phyloP scores from a whole-genome alignment of 2,888 invertebrate genomes.

The Lobophora halterata region DNA sequence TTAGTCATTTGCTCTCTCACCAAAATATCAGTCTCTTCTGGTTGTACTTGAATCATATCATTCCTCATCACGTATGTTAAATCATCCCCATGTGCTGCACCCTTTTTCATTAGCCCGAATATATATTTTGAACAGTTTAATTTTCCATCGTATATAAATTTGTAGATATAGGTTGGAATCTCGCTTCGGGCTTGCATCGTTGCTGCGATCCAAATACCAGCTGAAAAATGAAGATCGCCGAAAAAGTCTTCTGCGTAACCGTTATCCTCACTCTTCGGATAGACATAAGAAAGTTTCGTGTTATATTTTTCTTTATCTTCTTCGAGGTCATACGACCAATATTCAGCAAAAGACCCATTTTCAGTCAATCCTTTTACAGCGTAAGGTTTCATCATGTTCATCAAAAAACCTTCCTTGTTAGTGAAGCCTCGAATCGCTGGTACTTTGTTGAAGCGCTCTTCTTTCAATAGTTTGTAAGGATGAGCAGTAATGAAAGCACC shows the following conservation, averaged over 20 bases:
- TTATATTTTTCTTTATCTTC: conserved; percentile 31
- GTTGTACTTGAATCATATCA: conserved; percentile 9
- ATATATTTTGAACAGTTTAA: conserved; percentile 37
- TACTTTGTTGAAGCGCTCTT: conserved; percentile 55
- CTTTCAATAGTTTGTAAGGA: conserved; percentile 61
- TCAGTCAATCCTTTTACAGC: no score
- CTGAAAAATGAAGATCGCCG: conserved; percentile 46
- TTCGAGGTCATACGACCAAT: conserved; percentile 37
- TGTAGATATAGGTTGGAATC: conserved; percentile 44
- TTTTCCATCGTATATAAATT: conserved; percentile 49
- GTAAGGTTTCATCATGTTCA: conserved; percentile 39
- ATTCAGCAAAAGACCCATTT: no score
- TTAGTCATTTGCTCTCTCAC: conserved; percentile 40
- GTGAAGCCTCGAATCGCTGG: conserved; percentile 74
- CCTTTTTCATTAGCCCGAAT: conserved; percentile 36
- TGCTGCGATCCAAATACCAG: conserved; percentile 43
- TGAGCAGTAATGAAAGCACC: conserved; percentile 41
- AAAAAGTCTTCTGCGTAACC: conserved; percentile 46
- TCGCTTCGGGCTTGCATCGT: conserved; percentile 33
- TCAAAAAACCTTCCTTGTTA: conserved; percentile 64
- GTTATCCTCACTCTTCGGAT: conserved; percentile 32
- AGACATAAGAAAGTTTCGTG: conserved; percentile 28
- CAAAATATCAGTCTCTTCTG: conserved; percentile 31
- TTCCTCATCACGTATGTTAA: conserved; percentile 30
- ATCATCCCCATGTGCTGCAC: conserved; percentile 51